Percentiles rank a stretch among this genome's conserved stretches.
Evolutionary conservation across 1,140 invertebrate genomes (phyloP).

Genomic region (Aphelinus certus): DNA sequence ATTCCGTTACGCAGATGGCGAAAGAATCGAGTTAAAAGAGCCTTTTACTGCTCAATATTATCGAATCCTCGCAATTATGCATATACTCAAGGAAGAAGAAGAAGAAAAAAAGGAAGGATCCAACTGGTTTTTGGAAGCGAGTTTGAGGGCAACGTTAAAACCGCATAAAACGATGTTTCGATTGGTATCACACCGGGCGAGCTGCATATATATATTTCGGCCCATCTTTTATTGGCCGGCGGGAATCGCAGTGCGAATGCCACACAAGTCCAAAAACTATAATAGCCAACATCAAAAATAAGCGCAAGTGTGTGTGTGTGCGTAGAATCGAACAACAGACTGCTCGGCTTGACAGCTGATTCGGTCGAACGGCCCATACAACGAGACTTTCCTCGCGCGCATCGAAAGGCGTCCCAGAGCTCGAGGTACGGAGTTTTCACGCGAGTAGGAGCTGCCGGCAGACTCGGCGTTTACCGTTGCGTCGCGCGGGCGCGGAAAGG

Average conservation of each 20-base stretch:
- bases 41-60: too few species aligned
- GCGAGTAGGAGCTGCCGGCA: too few species aligned
- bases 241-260: slow-evolving; percentile 13
- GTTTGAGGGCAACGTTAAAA: slow-evolving; percentile 3
- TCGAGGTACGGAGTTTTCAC: not conserved
- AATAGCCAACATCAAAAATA: not conserved
- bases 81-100: too few species aligned
- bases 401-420: not conserved
- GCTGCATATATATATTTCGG: slow-evolving; percentile 8
- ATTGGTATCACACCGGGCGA: slow-evolving; percentile 16
- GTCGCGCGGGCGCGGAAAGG: not conserved
- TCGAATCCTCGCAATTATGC: too few species aligned
- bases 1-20: too few species aligned
- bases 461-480: not conserved
- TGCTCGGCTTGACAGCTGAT: too few species aligned
- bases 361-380: too few species aligned
- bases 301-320: not conserved
- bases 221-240: slow-evolving; percentile 21
- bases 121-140: not conserved
- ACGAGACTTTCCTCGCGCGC: too few species aligned
- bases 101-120: too few species aligned
- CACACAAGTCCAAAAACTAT: too few species aligned
- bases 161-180: slow-evolving; percentile 29
- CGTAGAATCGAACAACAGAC: too few species aligned
- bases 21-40: too few species aligned